Evolutionary conservation across 53 echinoderm and acorn worm species (phyloP), one percentile per base, ranked within the genome.

Genomic region (Echinometra lucunter): DNA sequence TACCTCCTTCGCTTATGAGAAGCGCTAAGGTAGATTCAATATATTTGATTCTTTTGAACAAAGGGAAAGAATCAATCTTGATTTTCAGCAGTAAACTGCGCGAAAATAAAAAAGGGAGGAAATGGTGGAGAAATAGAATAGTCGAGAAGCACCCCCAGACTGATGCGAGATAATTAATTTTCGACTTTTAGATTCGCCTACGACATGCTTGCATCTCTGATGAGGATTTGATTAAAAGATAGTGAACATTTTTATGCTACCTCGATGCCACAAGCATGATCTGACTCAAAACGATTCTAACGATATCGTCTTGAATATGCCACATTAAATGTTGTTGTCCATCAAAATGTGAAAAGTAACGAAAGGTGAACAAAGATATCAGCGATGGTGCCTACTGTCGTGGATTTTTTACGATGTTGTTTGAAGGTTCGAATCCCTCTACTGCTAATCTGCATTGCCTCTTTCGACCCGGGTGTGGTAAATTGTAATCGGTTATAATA

Each of bases 61-160:
- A 90, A 90, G 91, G 58, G 66, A 37, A 89, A 60, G 58, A 90
- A 60, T 90, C 63, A 90, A 63, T 90, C 63, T 90, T 90, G 58
- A 90, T 63, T 57, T 90, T 90, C 58, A 37, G 40, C 10, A 23
- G 56, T 58, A 35, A 90, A 90, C 38, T 23, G 91, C 91, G 34
- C 4, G 88, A 78, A 42, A 78, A 72, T 72, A 35, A 35, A 35
- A 44, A 88, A 55, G 88, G 21, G 47, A 49, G 56, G 88, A 88
- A 88, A 88, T 55, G n/a, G 55, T n/a, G 56, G 34, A 49, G 88
- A 88, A 83, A 56, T 78, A 42, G 38, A 78, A 78, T 78, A 78
- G 12, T 40, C 78, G 38, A 78, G 23, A 21, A 6, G 78, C 78
- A 42, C 78, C 42, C 38, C 47, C 13, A 88, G 88, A 88, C 56